Conservation (phyloP, 2,888 invertebrate genomes). For the Pollenia amentaria region DNA sequence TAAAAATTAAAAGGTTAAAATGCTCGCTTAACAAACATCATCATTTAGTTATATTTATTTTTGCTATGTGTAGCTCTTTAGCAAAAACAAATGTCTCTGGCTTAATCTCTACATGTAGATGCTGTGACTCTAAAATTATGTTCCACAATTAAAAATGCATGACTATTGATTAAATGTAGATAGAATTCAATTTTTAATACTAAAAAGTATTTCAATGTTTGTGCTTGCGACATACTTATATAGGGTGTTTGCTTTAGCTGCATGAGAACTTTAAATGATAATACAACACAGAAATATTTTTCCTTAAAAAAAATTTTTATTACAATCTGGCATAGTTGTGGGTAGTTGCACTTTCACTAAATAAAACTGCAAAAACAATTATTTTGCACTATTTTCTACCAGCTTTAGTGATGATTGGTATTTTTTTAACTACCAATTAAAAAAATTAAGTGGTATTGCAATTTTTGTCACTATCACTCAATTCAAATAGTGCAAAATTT, state of each 20-base stretch:
- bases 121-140: neutral
- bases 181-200: neutral
- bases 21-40: neutral
- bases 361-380: too few species aligned
- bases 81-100: neutral
- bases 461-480: too few species aligned
- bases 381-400: too few species aligned
- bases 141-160: neutral
- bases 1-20: neutral
- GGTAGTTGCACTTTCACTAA: too few species aligned
- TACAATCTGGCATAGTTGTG: too few species aligned
- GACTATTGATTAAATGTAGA: conserved; percentile 15
- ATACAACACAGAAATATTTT: too few species aligned
- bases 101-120: neutral
- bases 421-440: too few species aligned
- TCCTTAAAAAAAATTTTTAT: too few species aligned
- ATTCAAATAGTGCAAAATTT: too few species aligned
- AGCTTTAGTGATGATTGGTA: too few species aligned
- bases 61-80: neutral
- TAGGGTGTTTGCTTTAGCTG: neutral
- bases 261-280: too few species aligned
- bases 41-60: neutral
- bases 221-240: neutral
- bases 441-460: too few species aligned
- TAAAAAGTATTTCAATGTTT: neutral